A percentile compares a stretch with the other conserved stretches of the same genome.
These are phyloP conservation scores for Morone chrysops DNA, from an alignment of 2,113 vertebrate genomes.

Conservation along the genomic window DNA sequence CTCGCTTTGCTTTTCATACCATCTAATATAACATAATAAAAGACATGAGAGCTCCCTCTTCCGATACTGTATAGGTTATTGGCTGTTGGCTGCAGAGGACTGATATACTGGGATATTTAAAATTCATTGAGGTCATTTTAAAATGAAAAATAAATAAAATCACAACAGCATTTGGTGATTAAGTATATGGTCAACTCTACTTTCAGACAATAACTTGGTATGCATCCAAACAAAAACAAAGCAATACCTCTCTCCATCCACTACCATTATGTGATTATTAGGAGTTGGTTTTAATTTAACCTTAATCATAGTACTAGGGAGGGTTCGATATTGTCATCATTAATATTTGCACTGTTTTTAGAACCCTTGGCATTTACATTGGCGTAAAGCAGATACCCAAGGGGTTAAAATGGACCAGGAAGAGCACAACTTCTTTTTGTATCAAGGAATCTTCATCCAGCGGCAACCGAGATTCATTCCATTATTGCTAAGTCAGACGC, in stretches of 20 bases:
- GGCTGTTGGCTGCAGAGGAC: slow-evolving; percentile 5
- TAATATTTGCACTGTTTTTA: too few relatives aligned
- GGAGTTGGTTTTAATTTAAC: background rate
- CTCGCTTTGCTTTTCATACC: slow-evolving; percentile 57
- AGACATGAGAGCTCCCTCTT: slow-evolving; percentile 35
- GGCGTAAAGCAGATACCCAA: too few relatives aligned
- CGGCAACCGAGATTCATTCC: too few relatives aligned
- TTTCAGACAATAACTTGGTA: background rate
- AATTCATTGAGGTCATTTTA: slow-evolving; percentile 38
- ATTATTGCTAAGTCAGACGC: too few relatives aligned
- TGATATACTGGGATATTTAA: slow-evolving; percentile 31
- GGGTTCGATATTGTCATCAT: too few relatives aligned
- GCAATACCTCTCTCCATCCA: background rate
- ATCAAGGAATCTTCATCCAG: too few relatives aligned
- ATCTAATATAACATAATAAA: slow-evolving; percentile 47
- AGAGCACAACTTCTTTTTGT: too few relatives aligned
- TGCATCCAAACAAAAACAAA: background rate
- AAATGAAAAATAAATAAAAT: slow-evolving; percentile 15
- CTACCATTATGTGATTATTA: background rate
- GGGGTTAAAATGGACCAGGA: too few relatives aligned
- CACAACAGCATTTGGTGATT: background rate
- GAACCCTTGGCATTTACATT: too few relatives aligned
- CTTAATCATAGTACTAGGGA: too few relatives aligned
- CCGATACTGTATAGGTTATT: slow-evolving; percentile 14
- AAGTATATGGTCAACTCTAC: background rate